phyloP scores from a whole-genome alignment of 1,140 invertebrate species.

The Trachelipus rathkii region DNA sequence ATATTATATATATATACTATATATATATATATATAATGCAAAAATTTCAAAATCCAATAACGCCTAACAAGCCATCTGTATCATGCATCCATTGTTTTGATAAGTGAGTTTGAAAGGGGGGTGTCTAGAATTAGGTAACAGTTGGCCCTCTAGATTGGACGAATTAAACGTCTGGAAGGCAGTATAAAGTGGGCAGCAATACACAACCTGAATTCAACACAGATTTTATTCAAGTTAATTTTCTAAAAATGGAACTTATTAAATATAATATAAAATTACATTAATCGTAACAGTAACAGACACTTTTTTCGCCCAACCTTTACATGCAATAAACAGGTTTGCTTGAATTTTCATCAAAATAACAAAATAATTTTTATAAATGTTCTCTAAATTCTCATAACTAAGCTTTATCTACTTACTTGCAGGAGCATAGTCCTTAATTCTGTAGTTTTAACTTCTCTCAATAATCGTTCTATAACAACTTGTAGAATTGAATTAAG shows the following conservation, averaged over 20 bases:
- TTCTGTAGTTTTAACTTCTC: constrained; percentile 83
- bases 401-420: constrained; percentile 53
- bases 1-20: no score
- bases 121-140: constrained; percentile 78
- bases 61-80: constrained; percentile 91
- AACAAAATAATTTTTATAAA: no score
- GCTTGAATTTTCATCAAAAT: no score
- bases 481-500: constrained; percentile 68
- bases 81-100: constrained; percentile 95
- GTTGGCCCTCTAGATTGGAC: no score
- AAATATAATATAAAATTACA: no score
- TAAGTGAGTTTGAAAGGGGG: constrained; percentile 71
- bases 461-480: constrained; percentile 72
- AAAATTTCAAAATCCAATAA: constrained; percentile 49
- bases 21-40: no score
- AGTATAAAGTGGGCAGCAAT: constrained; percentile 95
- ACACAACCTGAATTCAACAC: constrained; percentile 57
- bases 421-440: constrained; percentile 91
- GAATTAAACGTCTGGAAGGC: constrained; percentile 70
- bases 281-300: no score
- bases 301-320: no score
- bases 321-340: no score
- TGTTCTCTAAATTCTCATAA: not conserved
- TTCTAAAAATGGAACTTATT: no score
- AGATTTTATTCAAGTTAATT: no score